A percentile compares a stretch with the other conserved stretches of the same genome.
phyloP scores from a whole-genome alignment of 1,140 invertebrate genomes.

The Trigoniulus corallinus region DNA sequence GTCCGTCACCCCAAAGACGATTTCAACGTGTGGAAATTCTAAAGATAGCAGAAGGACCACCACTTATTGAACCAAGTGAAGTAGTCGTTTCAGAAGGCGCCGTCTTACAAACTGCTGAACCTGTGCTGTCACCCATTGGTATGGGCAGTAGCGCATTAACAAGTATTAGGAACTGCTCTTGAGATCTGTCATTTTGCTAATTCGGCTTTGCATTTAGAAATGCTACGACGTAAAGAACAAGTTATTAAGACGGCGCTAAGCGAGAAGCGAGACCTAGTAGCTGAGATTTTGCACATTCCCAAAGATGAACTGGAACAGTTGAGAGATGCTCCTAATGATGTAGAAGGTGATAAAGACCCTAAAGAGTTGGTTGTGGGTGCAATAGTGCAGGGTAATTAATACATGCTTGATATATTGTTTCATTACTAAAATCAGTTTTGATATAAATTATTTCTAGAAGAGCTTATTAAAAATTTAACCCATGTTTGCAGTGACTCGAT shows the following conservation, averaged over 20 bases:
- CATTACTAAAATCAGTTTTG: background rate
- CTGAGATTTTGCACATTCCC: constrained; percentile 56
- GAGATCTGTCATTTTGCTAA: background rate
- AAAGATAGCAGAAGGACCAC: constrained; percentile 34
- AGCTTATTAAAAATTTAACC: background rate
- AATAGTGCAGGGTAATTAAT: constrained; percentile 43
- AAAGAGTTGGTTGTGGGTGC: constrained; percentile 49
- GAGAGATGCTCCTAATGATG: constrained; percentile 38
- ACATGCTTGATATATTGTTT: background rate
- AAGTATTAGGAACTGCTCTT: no score
- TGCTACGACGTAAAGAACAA: constrained; percentile 50
- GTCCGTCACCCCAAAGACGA: constrained; percentile 16
- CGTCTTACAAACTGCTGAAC: constrained; percentile 50
- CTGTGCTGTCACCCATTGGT: constrained; percentile 62
- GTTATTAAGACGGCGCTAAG: constrained; percentile 47
- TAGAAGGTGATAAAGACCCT: constrained; percentile 37
- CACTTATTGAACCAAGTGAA: constrained; percentile 59
- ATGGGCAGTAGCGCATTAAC: no score
- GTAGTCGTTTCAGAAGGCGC: constrained; percentile 53
- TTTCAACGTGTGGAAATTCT: constrained; percentile 28
- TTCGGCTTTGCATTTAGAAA: constrained; percentile 31
- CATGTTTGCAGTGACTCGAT: constrained; percentile 27
- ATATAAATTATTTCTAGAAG: background rate
- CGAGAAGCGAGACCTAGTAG: constrained; percentile 55
- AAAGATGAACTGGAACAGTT: constrained; percentile 47